Percentiles rank a stretch among this genome's conserved stretches.
These are phyloP conservation scores for Campoplex capitator DNA, from an alignment of 2,888 invertebrate genomes.

Conservation along the genomic window DNA sequence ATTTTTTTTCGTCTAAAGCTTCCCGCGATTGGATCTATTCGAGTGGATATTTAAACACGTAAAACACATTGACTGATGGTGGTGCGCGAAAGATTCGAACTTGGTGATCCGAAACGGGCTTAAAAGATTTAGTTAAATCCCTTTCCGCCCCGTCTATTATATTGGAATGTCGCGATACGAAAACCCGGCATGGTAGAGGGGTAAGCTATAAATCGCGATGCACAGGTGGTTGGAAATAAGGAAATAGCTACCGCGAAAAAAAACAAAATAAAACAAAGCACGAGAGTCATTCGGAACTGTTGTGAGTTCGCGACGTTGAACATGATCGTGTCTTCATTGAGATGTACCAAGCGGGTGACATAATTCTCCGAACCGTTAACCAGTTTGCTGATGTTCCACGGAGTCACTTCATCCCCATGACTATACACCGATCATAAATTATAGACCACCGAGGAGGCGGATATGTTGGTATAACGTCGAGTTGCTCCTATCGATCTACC, in stretches of 20 bases:
- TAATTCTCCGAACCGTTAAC: conserved; percentile 13
- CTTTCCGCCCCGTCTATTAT: neutral
- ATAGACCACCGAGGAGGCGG: conserved; percentile 73
- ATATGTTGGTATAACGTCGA: conserved; percentile 28
- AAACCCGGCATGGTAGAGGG: neutral
- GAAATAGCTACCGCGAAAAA: neutral
- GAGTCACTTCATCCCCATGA: neutral
- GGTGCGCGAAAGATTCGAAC: neutral
- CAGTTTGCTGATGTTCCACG: neutral
- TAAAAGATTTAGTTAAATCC: conserved; percentile 16
- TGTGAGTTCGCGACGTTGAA: neutral
- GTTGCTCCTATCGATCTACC: conserved; percentile 78
- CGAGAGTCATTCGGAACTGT: neutral
- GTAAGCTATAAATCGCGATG: conserved; percentile 40
- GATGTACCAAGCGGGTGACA: conserved; percentile 9
- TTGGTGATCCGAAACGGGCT: neutral
- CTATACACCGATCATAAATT: conserved; percentile 80
- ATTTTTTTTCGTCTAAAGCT: neutral
- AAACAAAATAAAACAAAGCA: too few relatives aligned
- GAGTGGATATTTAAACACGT: neutral
- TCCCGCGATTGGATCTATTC: neutral
- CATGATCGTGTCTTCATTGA: conserved; percentile 34
- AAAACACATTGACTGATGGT: neutral
- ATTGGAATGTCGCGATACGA: conserved; percentile 27
- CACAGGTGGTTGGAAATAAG: conserved; percentile 61